phyloP scores from a whole-genome alignment of 2,113 vertebrate species.

The Pungitius pungitius region DNA sequence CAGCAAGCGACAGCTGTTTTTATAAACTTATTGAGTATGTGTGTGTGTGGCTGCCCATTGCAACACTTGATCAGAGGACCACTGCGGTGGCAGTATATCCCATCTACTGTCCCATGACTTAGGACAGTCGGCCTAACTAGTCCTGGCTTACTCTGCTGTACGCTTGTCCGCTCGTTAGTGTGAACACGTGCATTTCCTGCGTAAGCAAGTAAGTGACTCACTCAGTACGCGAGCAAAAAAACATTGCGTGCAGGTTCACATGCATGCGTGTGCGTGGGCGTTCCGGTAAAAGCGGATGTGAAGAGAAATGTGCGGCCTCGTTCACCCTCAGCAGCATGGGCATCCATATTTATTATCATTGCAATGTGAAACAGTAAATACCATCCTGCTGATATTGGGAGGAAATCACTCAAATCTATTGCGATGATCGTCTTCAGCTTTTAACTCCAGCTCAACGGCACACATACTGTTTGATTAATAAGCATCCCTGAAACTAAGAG shows the following conservation, averaged over 20 bases:
- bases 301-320: not conserved
- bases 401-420: constrained; percentile 56
- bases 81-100: constrained; percentile 46
- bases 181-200: constrained; percentile 14
- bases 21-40: not conserved
- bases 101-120: constrained; percentile 49
- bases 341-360: constrained; percentile 1
- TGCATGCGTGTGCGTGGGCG: constrained; percentile 21
- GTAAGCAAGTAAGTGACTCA: constrained; percentile 1
- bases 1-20: not conserved
- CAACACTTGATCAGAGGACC: constrained; percentile 54
- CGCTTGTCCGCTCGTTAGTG: not conserved
- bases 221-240: constrained; percentile 17
- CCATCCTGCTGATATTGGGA: constrained; percentile 32
- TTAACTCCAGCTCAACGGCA: constrained; percentile 42
- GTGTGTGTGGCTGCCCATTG: constrained; percentile 11
- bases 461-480: constrained; percentile 48
- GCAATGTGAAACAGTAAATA: constrained; percentile 40
- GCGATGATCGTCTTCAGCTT: constrained; percentile 48
- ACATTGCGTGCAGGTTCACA: constrained; percentile 11
- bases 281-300: not conserved
- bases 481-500: constrained; percentile 26
- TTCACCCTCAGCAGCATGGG: constrained; percentile 18
- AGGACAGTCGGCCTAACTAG: constrained; percentile 53
- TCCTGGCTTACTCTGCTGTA: constrained; percentile 11